These are phyloP conservation scores for Noctilio leporinus DNA, from an alignment of 2,113 vertebrate species.

Conservation along the genomic window DNA sequence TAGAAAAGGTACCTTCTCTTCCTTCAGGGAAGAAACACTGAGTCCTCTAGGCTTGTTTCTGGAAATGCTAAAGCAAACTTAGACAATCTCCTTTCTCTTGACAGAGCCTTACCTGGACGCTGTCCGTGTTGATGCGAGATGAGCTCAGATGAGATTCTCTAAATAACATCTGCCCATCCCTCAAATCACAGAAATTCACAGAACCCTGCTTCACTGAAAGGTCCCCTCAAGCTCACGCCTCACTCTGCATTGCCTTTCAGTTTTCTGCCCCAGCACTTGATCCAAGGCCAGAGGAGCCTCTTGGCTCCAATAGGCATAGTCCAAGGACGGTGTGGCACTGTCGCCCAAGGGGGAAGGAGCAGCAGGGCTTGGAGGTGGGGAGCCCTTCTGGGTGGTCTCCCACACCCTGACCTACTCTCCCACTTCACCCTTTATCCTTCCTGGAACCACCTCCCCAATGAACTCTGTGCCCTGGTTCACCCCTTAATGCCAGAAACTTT, in stretches of 20 bases:
- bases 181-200: not conserved
- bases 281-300: not conserved
- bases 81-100: not conserved
- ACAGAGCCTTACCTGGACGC: not conserved
- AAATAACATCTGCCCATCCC: not conserved
- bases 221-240: not conserved
- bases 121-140: not conserved
- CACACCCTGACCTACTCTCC: not conserved
- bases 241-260: not conserved
- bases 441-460: not conserved
- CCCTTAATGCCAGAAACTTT: not conserved
- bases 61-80: not conserved
- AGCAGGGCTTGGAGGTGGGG: not conserved
- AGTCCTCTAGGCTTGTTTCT: not conserved
- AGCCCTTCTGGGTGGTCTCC: not conserved
- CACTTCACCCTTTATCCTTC: not conserved
- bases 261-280: not conserved
- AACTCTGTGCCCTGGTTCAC: not conserved
- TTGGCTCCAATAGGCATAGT: not conserved
- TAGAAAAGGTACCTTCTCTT: not conserved
- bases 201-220: not conserved
- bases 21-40: not conserved
- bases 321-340: fast-evolving
- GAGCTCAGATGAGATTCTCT: not conserved
- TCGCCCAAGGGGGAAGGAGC: not conserved